Base-by-base conservation (phyloP, 2,888 invertebrate genomes). In the Pristionchus arcanus region DNA sequence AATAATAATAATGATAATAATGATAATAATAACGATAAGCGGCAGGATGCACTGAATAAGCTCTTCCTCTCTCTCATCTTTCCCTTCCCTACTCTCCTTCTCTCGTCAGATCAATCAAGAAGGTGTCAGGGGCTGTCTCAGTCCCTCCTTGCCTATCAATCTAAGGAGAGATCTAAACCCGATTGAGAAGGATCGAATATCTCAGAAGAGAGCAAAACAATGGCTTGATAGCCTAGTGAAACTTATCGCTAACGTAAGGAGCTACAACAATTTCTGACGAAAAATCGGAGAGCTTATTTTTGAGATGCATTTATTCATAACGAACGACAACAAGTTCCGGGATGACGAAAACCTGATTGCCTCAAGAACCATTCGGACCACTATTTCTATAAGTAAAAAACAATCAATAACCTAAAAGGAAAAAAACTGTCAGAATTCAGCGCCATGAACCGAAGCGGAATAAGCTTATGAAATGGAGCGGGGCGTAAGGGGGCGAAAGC, bases 41-140 rank as follows among this genome's bases (percentile, higher is more conserved):
- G 2, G 34, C 9, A 42, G 11, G 4, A n/a, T 53, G n/a, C 81
- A 81, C 81, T 81, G 49, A 81, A 28, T 28, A 49, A 81, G 49
- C 49, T 81, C 77, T 77, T 16, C 21, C 74, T 15, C 74, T 74
- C 77, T 77, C 77, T 42, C 77, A 25, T 34, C n/a, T 49, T 81
- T 53, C 49, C 16, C n/a, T 53, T 49, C 49, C 53, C 77, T 21
- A 28, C 28, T 42, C 81, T 53, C n/a, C 11, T 49, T 21, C n/a
- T 4, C 81, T 81, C 49, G 81, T 81, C 81, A 81, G 42, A 81
- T 81, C 81, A 81, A 81, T 81, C 81, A 81, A 81, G 81, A 28
- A 81, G 81, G 81, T 49, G 81, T 81, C 81, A 81, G 49, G n/a
- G 63, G n/a, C 7, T 28, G 49, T 49, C 81, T 53, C 42, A 28